Evolutionary conservation across 2,888 invertebrate genomes (phyloP), one percentile per base, ranked within the genome.

Genomic region (Scaptomyza parva): DNA sequence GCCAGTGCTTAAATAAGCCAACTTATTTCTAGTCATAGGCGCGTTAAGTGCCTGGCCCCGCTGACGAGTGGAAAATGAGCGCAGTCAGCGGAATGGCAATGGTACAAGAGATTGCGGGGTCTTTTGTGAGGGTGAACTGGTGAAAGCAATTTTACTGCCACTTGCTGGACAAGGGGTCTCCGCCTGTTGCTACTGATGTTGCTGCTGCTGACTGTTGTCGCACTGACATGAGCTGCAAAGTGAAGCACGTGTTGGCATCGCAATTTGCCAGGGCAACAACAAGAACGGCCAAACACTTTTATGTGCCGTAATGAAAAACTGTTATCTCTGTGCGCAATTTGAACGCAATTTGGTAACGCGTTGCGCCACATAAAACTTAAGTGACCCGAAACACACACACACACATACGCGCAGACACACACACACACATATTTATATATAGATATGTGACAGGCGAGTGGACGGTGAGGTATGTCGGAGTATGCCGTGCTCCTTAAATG

Each of bases 261-360:
- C 88, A 86, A 86, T 88, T 86, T 85, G 74, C 76, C 69, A 60
- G 59, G 65, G 40, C 68, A 76, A 45, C 64, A 73, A 20, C 62
- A 85, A 22, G 61, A 85, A 61, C 59, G 39, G 45, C 30, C 71
- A 66, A 86, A 80, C 88, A 84, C 85, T 88, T 84, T 88, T 86
- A 84, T 84, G 85, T 81, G 81, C 78, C 88, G 82, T 86, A 87
- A 82, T 82, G 82, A 82, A 82, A 82, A 87, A 88, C 82, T 82
- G 88, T 82, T 82, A 82, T 87, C 82, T 82, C 73, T 83, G 86
- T 86, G 88, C 84, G 82, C 82, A 82, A 82, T 82, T 82, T 82
- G 82, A 83, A 83, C 86, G 82, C 88, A 88, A 83, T 83, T 83
- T 88, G 82, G 88, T 88, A 88, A 88, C 88, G 86, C 82, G 88